Evolutionary conservation across 2,113 vertebrate species (phyloP).

Genomic region (Triplophysa rosa): DNA sequence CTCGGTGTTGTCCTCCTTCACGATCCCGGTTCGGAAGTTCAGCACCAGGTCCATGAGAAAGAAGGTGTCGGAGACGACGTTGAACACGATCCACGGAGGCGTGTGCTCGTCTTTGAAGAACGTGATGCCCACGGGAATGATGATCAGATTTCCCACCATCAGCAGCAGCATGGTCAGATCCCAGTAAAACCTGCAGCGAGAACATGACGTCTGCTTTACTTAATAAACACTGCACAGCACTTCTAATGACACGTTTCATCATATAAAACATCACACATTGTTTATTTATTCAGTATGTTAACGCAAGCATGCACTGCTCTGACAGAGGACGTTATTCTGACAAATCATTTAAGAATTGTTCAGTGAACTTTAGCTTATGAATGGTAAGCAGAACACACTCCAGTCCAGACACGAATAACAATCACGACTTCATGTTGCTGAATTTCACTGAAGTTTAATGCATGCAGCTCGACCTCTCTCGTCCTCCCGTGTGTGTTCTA

Average conservation of each 20-base stretch:
- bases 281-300: constrained; percentile 1
- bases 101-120: constrained; percentile 99
- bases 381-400: neutral
- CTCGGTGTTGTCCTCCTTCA: constrained; percentile 98
- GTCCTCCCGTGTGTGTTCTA: constrained; percentile 44
- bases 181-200: constrained; percentile 91
- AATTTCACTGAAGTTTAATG: constrained; percentile 28
- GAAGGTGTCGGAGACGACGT: constrained; percentile 97
- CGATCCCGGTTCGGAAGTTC: constrained; percentile 98
- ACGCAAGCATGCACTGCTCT: neutral
- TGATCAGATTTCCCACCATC: constrained; percentile 99
- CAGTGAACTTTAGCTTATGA: constrained; percentile 14
- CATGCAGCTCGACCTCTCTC: constrained; percentile 55
- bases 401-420: constrained; percentile 11
- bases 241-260: neutral
- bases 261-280: neutral
- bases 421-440: neutral
- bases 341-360: neutral
- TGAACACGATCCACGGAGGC: constrained; percentile 98
- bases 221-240: neutral
- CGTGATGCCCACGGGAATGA: constrained; percentile 98
- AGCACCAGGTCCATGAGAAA: constrained; percentile 98
- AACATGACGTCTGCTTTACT: no score
- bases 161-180: constrained; percentile 98
- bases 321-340: neutral